phyloP scores from a whole-genome alignment of 2,888 invertebrate genomes.

The Nomada fucata region DNA sequence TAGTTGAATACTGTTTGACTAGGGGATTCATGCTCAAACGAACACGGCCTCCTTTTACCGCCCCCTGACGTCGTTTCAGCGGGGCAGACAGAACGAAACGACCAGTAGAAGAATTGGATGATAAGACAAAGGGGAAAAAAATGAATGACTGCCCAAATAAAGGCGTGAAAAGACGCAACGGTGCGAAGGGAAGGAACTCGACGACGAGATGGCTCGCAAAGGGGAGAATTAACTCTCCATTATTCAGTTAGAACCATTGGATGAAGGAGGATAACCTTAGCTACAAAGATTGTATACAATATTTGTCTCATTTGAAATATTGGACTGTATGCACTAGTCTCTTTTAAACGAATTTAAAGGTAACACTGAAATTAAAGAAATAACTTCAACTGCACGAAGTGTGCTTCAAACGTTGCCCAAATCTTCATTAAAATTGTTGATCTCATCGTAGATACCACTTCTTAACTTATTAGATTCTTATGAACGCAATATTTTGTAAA shows the following conservation, averaged over 20 bases:
- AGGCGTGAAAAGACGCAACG: slow-evolving; percentile 12
- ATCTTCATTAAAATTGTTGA: too few relatives aligned
- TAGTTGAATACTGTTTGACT: slow-evolving; percentile 81
- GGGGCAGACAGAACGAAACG: slow-evolving; percentile 30
- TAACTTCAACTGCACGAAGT: too few relatives aligned
- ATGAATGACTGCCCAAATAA: slow-evolving; percentile 2
- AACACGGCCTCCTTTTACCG: slow-evolving; percentile 63
- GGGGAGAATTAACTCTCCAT: slow-evolving; percentile 15
- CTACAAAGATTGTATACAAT: background rate
- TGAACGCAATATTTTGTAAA: too few relatives aligned
- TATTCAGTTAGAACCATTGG: background rate
- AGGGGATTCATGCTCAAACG: slow-evolving; percentile 74
- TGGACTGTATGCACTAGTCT: background rate
- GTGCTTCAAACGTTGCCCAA: too few relatives aligned
- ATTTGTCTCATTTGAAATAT: background rate
- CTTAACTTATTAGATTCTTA: too few relatives aligned
- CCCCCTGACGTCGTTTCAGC: slow-evolving; percentile 45
- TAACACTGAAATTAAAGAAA: too few relatives aligned
- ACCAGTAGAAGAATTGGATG: slow-evolving; percentile 29
- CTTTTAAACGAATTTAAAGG: too few relatives aligned
- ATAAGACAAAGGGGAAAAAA: slow-evolving; percentile 2
- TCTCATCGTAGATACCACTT: too few relatives aligned
- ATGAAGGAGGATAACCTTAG: background rate
- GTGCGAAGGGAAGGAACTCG: slow-evolving; percentile 9
- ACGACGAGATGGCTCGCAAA: slow-evolving; percentile 18